Conservation (phyloP, 2,888 invertebrate species). For the Ceriagrion tenellum region DNA sequence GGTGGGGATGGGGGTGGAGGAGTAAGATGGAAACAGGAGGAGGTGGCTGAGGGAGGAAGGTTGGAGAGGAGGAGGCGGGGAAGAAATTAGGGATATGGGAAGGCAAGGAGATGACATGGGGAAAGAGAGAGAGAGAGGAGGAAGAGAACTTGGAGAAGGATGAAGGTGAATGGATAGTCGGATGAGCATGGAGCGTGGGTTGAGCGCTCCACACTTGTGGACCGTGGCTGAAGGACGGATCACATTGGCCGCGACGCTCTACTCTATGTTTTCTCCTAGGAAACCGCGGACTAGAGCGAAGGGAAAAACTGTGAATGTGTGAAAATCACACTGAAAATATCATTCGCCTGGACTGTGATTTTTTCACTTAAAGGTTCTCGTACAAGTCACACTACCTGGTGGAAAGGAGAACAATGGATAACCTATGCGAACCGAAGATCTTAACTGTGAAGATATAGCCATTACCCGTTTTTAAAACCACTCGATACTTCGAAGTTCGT, state of each 20-base stretch:
- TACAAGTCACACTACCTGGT: no score
- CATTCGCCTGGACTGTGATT: no score
- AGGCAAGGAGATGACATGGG: not conserved
- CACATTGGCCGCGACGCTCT: not conserved
- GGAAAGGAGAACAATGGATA: not conserved
- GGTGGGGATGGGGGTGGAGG: not conserved
- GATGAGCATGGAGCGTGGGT: not conserved
- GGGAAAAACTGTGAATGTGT: not conserved
- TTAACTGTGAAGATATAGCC: not conserved
- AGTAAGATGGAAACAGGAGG: not conserved
- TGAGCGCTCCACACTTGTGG: not conserved
- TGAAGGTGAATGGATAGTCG: not conserved
- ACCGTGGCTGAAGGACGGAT: not conserved
- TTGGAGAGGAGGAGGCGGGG: not conserved
- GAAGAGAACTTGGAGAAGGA: not conserved
- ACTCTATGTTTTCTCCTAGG: not conserved
- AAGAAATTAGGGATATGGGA: not conserved
- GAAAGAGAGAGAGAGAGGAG: not conserved
- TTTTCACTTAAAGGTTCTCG: no score
- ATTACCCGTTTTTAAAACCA: no score
- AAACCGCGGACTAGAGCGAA: not conserved
- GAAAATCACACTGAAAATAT: no score
- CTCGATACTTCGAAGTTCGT: no score
- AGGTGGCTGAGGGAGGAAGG: not conserved
- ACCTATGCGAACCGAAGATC: not conserved